These are phyloP conservation scores for Asbolus verrucosus DNA, from an alignment of 1,140 invertebrate genomes.

Conservation along the genomic window DNA sequence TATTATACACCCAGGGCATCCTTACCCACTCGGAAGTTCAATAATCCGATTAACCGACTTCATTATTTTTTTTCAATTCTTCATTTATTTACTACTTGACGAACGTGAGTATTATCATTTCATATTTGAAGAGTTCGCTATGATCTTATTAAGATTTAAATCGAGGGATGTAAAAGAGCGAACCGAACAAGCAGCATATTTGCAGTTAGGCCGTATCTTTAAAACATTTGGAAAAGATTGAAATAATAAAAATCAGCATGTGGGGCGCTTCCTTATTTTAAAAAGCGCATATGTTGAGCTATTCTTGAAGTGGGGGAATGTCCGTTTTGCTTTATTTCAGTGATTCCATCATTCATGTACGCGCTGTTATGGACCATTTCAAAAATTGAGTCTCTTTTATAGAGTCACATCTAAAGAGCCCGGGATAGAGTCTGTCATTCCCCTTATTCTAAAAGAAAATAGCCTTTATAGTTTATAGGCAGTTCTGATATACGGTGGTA, in stretches of 20 bases:
- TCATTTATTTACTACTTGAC: no score
- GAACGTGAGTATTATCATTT: no score
- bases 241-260: slow-evolving; percentile 2
- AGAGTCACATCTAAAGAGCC: slow-evolving; percentile 34
- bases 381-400: slow-evolving; percentile 49
- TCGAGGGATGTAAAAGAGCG: no score
- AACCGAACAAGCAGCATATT: no score
- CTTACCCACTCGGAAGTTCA: no score
- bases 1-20: background rate
- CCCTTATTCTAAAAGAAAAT: slow-evolving; percentile 44
- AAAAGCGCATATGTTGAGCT: slow-evolving; percentile 15
- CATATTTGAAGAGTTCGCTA: no score
- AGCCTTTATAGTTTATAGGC: slow-evolving; percentile 42
- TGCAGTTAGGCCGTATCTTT: no score
- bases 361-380: slow-evolving; percentile 47
- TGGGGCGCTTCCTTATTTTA: background rate
- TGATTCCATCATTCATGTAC: slow-evolving; percentile 45
- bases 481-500: slow-evolving; percentile 20
- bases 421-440: slow-evolving; percentile 7
- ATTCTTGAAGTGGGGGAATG: slow-evolving; percentile 16
- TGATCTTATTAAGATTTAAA: no score
- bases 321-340: slow-evolving; percentile 26
- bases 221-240: slow-evolving; percentile 11
- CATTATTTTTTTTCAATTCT: no score
- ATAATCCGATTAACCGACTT: no score